A percentile compares a stretch with the other conserved stretches of the same genome.
Conservation (phyloP, 2,888 invertebrate genomes). For the Hydriomena furcata region DNA sequence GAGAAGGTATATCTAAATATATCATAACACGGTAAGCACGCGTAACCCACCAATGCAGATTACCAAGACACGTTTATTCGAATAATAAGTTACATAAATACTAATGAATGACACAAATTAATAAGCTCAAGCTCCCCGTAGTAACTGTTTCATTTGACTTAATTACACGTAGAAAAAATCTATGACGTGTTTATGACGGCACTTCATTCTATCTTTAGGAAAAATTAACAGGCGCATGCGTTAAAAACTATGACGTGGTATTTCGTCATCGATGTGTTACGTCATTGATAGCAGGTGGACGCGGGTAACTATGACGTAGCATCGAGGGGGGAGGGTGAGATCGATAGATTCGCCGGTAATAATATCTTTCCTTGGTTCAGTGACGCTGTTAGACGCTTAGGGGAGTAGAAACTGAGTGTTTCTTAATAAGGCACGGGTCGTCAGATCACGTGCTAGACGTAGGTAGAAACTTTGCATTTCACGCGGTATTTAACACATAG, state of each 20-base stretch:
- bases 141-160: neutral
- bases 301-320: constrained; percentile 66
- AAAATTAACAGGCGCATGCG: constrained; percentile 57
- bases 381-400: constrained; percentile 62
- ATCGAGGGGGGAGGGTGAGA: constrained; percentile 41
- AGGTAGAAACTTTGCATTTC: constrained; percentile 39
- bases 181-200: constrained; percentile 29
- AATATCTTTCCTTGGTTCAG: constrained; percentile 60
- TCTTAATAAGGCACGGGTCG: constrained; percentile 68
- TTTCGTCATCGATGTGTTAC: constrained; percentile 61
- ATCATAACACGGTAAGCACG: no score
- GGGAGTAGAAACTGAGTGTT: constrained; percentile 54
- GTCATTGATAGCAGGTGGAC: constrained; percentile 49
- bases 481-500: constrained; percentile 51
- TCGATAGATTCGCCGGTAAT: constrained; percentile 52
- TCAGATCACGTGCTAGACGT: constrained; percentile 59
- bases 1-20: no score
- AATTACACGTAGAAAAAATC: constrained; percentile 3
- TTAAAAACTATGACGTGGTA: constrained; percentile 55
- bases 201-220: constrained; percentile 33
- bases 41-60: no score
- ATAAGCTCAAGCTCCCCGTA: neutral
- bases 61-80: no score
- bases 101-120: neutral
- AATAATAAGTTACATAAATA: neutral